Conservation (phyloP, 2,888 invertebrate species). For the Harmothoe impar region DNA sequence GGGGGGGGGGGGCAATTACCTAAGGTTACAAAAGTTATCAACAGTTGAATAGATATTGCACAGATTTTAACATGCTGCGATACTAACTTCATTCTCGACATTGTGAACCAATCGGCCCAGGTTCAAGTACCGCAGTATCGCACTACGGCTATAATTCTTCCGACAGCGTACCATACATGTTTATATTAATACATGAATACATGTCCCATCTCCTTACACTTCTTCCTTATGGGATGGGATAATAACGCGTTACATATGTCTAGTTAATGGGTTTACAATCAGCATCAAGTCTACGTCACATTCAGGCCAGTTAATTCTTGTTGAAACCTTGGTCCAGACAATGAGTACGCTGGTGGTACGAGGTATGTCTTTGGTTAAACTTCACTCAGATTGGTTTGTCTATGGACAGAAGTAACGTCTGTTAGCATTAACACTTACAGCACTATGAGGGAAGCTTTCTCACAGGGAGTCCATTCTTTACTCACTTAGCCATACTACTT, state of each 20-base stretch:
- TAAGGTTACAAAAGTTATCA: too few relatives aligned
- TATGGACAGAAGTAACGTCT: neutral
- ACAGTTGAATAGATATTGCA: neutral
- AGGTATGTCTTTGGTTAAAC: conserved; percentile 38
- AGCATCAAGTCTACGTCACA: neutral
- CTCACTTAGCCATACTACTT: neutral
- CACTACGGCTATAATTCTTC: neutral
- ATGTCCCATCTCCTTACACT: neutral
- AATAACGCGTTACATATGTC: neutral
- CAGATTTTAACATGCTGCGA: neutral
- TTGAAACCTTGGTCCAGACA: conserved; percentile 5
- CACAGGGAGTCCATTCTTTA: neutral
- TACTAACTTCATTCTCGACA: neutral
- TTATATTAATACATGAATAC: neutral
- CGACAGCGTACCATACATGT: neutral
- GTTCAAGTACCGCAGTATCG: neutral
- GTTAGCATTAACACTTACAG: neutral
- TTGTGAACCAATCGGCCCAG: neutral
- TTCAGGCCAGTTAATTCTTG: neutral
- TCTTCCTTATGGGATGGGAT: neutral
- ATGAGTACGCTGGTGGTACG: neutral
- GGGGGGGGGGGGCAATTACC: too few relatives aligned
- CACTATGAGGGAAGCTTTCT: neutral
- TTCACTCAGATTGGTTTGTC: neutral
- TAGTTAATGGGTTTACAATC: neutral